A percentile compares a stretch with the other conserved stretches of the same genome.
These are phyloP conservation scores for Ceraclea dissimilis DNA, from an alignment of 2,888 invertebrate species.

Conservation along the genomic window DNA sequence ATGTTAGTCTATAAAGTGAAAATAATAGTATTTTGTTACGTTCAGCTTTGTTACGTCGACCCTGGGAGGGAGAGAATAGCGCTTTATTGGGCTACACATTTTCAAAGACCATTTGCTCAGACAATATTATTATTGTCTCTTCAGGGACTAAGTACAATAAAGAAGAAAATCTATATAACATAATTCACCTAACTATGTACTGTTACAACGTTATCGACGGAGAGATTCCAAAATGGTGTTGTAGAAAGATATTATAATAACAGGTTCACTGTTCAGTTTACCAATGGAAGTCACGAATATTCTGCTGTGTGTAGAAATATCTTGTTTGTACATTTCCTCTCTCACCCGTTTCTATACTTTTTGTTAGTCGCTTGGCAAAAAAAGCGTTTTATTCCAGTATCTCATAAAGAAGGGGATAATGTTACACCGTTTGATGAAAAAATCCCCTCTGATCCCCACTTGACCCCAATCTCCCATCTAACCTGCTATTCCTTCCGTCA, in stretches of 20 bases:
- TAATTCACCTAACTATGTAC: too few species aligned
- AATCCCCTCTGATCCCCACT: constrained; percentile 11
- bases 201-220: background rate
- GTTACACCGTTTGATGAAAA: constrained; percentile 22
- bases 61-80: too few species aligned
- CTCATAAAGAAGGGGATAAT: constrained; percentile 23
- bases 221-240: background rate
- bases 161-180: too few species aligned
- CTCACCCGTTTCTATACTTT: constrained; percentile 6
- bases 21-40: too few species aligned
- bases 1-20: too few species aligned
- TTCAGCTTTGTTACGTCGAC: too few species aligned
- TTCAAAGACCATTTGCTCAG: background rate
- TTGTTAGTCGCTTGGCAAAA: constrained; percentile 19
- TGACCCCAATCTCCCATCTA: constrained; percentile 5
- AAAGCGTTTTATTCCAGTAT: constrained; percentile 24
- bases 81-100: too few species aligned
- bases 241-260: background rate
- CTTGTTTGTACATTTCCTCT: constrained; percentile 15
- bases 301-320: constrained; percentile 4
- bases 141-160: background rate
- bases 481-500: background rate
- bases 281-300: background rate
- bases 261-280: background rate
- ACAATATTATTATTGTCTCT: background rate